phyloP scores from a whole-genome alignment of 2,797 vertebrate genomes.

The Coluber constrictor region DNA sequence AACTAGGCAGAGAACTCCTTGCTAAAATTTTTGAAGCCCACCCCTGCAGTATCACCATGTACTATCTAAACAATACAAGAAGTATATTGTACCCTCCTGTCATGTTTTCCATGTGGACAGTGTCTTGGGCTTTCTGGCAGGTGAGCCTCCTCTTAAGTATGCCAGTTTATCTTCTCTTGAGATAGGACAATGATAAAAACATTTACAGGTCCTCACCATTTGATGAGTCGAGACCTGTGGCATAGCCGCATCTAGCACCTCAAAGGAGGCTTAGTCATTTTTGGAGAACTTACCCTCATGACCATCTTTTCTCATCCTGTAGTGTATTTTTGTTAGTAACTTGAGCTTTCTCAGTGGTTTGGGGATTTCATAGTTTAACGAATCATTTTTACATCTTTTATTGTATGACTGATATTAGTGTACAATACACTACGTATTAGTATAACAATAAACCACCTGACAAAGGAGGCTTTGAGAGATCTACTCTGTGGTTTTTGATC shows the following conservation, averaged over 20 bases:
- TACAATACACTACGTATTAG: conserved; percentile 19
- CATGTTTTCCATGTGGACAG: background rate
- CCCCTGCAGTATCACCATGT: background rate
- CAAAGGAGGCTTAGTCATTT: conserved; percentile 36
- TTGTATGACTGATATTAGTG: conserved; percentile 56
- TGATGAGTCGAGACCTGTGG: background rate
- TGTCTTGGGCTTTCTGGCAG: background rate
- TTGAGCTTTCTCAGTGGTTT: conserved; percentile 49
- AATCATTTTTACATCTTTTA: conserved; percentile 53
- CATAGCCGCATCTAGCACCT: conserved; percentile 32
- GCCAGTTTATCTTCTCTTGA: background rate
- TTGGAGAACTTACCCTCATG: conserved; percentile 53
- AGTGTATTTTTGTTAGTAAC: conserved; percentile 59
- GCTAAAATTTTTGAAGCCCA: too few species aligned
- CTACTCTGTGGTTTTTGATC: conserved; percentile 24
- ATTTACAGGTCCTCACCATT: background rate
- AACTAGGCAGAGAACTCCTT: too few species aligned
- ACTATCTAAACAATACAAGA: background rate
- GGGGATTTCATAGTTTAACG: conserved; percentile 60
- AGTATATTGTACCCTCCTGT: background rate
- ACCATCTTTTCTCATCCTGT: conserved; percentile 55
- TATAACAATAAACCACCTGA: conserved; percentile 39
- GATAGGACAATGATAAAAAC: background rate
- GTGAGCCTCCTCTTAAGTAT: background rate
- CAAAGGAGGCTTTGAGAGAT: conserved; percentile 32